A percentile compares a stretch with the other conserved stretches of the same genome.
These are phyloP conservation scores for Physocephala rufipes DNA, from an alignment of 2,888 invertebrate genomes.

Conservation along the genomic window DNA sequence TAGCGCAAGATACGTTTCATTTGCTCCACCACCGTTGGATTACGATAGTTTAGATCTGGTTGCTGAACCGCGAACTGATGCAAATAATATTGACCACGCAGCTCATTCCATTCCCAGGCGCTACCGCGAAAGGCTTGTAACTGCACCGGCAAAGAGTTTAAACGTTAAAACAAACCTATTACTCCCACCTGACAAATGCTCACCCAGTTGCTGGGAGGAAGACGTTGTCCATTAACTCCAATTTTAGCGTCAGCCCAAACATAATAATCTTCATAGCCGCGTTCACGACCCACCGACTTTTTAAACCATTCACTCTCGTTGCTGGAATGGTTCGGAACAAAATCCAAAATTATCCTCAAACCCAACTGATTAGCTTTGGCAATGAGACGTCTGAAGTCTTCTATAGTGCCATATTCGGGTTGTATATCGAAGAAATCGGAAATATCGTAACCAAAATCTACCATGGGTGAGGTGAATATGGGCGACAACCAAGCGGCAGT, in stretches of 20 bases:
- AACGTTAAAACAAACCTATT: no score
- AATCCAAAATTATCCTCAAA: conserved; percentile 70
- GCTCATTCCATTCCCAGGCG: conserved; percentile 71
- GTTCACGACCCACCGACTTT: conserved; percentile 68
- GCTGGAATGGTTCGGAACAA: conserved; percentile 71
- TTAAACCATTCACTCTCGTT: conserved; percentile 72
- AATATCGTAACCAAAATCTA: conserved; percentile 75
- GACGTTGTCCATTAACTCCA: conserved; percentile 46
- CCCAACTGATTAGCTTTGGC: conserved; percentile 62
- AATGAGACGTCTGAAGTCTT: conserved; percentile 68
- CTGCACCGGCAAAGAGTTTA: conserved; percentile 27
- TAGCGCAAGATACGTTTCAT: conserved; percentile 73
- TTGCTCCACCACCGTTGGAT: conserved; percentile 72
- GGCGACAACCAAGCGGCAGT: conserved; percentile 73
- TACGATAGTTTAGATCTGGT: conserved; percentile 78
- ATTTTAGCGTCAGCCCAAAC: conserved; percentile 68
- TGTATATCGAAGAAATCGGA: conserved; percentile 70
- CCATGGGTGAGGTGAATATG: conserved; percentile 72
- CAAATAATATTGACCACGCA: conserved; percentile 70
- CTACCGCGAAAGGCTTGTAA: conserved; percentile 68
- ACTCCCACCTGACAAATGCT: conserved; percentile 32
- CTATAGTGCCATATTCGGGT: conserved; percentile 70
- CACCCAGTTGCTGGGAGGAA: conserved; percentile 68
- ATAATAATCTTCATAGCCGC: conserved; percentile 74
- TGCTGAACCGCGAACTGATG: conserved; percentile 71